Evolutionary conservation across 2,113 vertebrate genomes (phyloP).

Genomic region (Cinclus cinclus): DNA sequence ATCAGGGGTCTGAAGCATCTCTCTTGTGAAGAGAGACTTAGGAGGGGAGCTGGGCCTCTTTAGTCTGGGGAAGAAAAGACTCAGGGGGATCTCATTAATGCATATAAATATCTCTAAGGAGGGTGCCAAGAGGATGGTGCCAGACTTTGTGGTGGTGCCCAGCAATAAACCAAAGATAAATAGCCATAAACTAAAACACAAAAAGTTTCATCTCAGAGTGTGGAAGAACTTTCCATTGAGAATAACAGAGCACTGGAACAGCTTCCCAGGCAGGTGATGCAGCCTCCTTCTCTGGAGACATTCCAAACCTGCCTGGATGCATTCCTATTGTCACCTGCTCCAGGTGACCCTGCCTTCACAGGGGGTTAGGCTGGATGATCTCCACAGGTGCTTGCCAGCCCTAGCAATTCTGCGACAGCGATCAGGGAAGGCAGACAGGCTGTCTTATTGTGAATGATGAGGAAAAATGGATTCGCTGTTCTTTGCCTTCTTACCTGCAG

Average conservation of each 20-base stretch:
- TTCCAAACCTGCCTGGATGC: neutral
- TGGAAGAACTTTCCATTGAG: neutral
- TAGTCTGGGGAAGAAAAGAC: neutral
- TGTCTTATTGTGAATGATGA: neutral
- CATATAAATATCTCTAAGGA: neutral
- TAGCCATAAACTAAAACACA: neutral
- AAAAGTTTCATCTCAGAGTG: neutral
- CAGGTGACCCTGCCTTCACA: neutral
- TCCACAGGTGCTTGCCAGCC: neutral
- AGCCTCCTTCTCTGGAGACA: neutral
- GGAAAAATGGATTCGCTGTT: neutral
- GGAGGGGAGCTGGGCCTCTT: neutral
- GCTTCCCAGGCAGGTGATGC: neutral
- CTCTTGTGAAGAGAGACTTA: neutral
- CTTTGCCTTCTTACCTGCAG: neutral
- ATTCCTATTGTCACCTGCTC: neutral
- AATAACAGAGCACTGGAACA: neutral
- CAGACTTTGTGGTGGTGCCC: neutral
- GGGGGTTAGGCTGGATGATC: neutral
- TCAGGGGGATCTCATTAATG: neutral
- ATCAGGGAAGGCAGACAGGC: neutral
- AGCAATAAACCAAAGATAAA: neutral
- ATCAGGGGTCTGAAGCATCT: neutral
- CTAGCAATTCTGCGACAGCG: neutral
- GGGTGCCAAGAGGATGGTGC: neutral